Evolutionary conservation across 2,888 invertebrate species (phyloP).

Genomic region (Drosophila cognata): DNA sequence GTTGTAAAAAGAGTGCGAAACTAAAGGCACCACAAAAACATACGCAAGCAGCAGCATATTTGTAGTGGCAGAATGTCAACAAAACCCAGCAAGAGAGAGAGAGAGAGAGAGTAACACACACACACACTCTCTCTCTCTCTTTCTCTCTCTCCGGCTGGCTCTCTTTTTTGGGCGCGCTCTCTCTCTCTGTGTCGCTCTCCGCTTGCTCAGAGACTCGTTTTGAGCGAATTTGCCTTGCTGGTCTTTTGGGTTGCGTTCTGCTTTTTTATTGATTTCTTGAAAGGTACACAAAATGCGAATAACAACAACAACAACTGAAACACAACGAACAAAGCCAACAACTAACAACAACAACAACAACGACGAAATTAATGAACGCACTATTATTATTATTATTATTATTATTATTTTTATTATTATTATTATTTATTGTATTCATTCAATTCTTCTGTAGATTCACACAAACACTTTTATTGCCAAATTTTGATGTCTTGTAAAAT

Average conservation of each 20-base stretch:
- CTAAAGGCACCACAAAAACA: constrained; percentile 18
- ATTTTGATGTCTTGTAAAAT: constrained; percentile 5
- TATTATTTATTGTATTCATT: not conserved
- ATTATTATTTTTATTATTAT: not conserved
- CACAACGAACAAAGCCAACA: constrained; percentile 62
- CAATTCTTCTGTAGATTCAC: constrained; percentile 10
- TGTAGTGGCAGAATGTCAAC: constrained; percentile 66
- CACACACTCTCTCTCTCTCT: constrained; percentile 13
- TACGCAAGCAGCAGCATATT: constrained; percentile 11
- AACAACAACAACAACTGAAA: constrained; percentile 66
- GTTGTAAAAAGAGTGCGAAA: constrained; percentile 20
- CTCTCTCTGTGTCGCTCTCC: constrained; percentile 4
- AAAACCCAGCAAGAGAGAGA: constrained; percentile 53
- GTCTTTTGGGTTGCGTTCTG: constrained; percentile 69
- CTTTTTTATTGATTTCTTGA: constrained; percentile 83
- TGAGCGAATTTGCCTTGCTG: constrained; percentile 73
- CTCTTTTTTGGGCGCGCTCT: constrained; percentile 19
- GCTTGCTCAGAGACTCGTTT: constrained; percentile 61
- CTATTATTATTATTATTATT: constrained; percentile 19
- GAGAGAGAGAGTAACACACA: not conserved
- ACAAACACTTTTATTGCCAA: constrained; percentile 29
- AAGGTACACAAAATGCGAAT: constrained; percentile 82
- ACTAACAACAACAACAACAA: constrained; percentile 35
- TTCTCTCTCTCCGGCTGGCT: not conserved
- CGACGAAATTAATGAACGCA: constrained; percentile 26